Conservation (phyloP, 2,888 invertebrate species). For the Netelia melanura region DNA sequence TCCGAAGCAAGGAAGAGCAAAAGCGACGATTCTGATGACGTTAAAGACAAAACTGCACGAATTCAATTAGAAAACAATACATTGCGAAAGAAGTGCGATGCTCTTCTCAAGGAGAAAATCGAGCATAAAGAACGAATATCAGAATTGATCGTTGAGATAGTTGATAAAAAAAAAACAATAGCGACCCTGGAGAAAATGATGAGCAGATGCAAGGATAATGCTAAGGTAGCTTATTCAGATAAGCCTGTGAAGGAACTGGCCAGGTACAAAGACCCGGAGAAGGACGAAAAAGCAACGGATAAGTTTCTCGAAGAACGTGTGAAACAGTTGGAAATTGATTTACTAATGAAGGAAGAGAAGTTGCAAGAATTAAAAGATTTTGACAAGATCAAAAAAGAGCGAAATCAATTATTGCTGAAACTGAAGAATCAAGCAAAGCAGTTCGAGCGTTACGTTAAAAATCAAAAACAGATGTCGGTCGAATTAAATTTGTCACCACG, state of each 20-base stretch:
- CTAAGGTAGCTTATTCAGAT: constrained; percentile 63
- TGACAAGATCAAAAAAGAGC: constrained; percentile 85
- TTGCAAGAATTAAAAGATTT: constrained; percentile 76
- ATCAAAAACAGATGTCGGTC: constrained; percentile 84
- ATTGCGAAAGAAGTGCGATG: constrained; percentile 76
- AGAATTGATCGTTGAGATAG: constrained; percentile 85
- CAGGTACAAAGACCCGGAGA: constrained; percentile 76
- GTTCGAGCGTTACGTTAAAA: constrained; percentile 88
- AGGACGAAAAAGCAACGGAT: constrained; percentile 72
- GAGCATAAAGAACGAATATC: constrained; percentile 86
- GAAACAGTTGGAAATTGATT: constrained; percentile 78
- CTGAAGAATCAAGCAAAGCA: constrained; percentile 88
- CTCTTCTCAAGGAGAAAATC: constrained; percentile 75
- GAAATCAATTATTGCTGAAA: constrained; percentile 87
- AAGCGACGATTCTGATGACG: constrained; percentile 71
- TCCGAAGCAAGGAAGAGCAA: constrained; percentile 71
- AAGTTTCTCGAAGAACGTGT: constrained; percentile 74
- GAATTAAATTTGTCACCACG: constrained; percentile 79
- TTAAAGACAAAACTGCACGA: constrained; percentile 69
- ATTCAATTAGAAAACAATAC: constrained; percentile 76
- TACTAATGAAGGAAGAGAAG: constrained; percentile 76
- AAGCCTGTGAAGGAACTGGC: constrained; percentile 76
- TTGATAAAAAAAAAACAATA: constrained; percentile 80
- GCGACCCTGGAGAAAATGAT: constrained; percentile 81
- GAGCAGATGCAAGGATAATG: constrained; percentile 68